A percentile compares a stretch with the other conserved stretches of the same genome.
phyloP scores from a whole-genome alignment of 92 coral and sea anemone species.

The Diadumene lineata region DNA sequence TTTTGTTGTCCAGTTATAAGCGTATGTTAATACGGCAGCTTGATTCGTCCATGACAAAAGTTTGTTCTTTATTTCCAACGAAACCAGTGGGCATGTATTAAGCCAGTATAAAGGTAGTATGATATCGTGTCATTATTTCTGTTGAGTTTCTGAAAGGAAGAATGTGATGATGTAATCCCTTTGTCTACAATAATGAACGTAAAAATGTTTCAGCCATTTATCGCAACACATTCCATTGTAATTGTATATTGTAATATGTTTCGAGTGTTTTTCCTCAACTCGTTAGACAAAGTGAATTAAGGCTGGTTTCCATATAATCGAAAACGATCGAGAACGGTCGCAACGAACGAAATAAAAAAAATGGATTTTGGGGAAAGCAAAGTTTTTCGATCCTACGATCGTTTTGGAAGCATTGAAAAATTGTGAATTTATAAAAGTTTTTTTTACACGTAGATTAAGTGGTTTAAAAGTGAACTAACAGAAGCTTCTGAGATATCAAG shows the following conservation, averaged over 20 bases:
- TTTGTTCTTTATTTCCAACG: not conserved
- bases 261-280: no score
- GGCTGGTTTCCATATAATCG: no score
- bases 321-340: no score
- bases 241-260: no score
- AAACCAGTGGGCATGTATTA: not conserved
- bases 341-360: no score
- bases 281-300: no score
- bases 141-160: not conserved
- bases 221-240: not conserved
- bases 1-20: not conserved
- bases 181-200: not conserved
- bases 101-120: not conserved
- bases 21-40: constrained; percentile 15
- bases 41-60: not conserved
- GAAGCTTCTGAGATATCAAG: not conserved
- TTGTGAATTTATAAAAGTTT: no score
- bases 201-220: not conserved
- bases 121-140: not conserved
- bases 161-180: not conserved
- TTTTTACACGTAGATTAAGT: no score
- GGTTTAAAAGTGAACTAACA: no score
- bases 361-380: no score
- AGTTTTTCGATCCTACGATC: no score
- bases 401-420: no score